Conservation (phyloP, 2,113 vertebrate species). For the Oreocharis arfaki region DNA sequence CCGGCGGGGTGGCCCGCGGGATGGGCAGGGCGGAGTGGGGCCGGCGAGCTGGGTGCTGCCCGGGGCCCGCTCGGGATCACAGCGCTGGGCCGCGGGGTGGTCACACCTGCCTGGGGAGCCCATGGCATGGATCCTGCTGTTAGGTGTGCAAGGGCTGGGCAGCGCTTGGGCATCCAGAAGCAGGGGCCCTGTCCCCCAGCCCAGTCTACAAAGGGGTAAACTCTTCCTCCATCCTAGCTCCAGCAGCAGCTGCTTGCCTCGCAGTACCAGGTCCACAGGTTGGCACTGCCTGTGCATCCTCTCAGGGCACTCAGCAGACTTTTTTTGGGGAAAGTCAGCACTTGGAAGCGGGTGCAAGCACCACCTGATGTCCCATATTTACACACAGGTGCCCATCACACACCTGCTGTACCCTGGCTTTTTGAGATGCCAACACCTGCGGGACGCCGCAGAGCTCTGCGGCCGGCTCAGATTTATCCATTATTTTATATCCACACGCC, state of each 20-base stretch:
- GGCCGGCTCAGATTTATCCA: constrained; percentile 27
- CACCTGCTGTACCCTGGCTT: rapidly evolving
- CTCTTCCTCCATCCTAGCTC: not conserved
- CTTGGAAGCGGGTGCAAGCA: not conserved
- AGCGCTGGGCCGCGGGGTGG: rapidly evolving
- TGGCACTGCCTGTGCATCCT: not conserved
- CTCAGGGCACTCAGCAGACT: rapidly evolving
- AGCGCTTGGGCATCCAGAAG: rapidly evolving
- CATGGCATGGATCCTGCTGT: rapidly evolving
- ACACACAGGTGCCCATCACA: rapidly evolving
- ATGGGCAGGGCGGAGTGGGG: not conserved
- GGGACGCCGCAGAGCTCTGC: not conserved
- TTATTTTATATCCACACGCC: constrained; percentile 53
- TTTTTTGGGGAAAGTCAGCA: rapidly evolving
- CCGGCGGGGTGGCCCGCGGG: not conserved
- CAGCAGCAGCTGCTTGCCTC: not conserved
- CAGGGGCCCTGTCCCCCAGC: too few relatives aligned
- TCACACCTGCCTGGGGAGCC: not conserved
- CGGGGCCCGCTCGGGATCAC: rapidly evolving
- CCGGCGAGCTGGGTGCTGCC: not conserved
- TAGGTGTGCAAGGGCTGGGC: not conserved
- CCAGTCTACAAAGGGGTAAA: not conserved
- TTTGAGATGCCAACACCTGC: not conserved
- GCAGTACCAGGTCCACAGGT: not conserved
- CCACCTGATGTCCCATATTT: not conserved